Evolutionary conservation across 2,888 invertebrate species (phyloP).

Genomic region (Trisateles emortualis): DNA sequence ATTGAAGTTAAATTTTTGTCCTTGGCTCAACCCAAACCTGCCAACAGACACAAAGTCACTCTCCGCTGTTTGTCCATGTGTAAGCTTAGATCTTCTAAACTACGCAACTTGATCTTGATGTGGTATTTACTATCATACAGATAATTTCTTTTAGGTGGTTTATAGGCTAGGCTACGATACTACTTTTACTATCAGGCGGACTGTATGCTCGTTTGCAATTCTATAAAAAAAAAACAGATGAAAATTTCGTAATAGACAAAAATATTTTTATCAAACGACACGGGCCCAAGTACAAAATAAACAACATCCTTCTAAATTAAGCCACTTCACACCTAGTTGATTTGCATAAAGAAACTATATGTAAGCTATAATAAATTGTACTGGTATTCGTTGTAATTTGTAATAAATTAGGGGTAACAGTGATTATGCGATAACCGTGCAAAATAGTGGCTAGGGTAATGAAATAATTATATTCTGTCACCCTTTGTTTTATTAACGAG

Average conservation of each 20-base stretch:
- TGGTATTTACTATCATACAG: too few species aligned
- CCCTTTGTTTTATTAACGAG: slow-evolving; percentile 64
- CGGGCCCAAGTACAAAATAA: slow-evolving; percentile 23
- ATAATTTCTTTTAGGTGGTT: too few species aligned
- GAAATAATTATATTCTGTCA: slow-evolving; percentile 65
- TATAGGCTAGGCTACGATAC: too few species aligned
- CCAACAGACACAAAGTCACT: too few species aligned
- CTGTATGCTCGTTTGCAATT: not conserved
- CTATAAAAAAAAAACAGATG: not conserved
- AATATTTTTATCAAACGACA: not conserved
- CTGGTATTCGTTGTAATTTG: slow-evolving; percentile 21
- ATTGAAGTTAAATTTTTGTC: too few species aligned
- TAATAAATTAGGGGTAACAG: slow-evolving; percentile 51
- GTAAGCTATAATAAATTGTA: slow-evolving; percentile 54
- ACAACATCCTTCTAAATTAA: slow-evolving; percentile 41
- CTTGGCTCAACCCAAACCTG: too few species aligned
- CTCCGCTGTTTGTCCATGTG: too few species aligned
- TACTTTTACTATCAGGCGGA: too few species aligned
- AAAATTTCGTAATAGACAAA: not conserved
- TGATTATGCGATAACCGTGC: slow-evolving; percentile 62
- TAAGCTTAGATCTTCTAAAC: too few species aligned
- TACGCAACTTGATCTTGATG: too few species aligned
- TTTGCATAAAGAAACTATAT: slow-evolving; percentile 67
- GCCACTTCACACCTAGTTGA: slow-evolving; percentile 60
- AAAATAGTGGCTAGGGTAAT: slow-evolving; percentile 64